These are phyloP conservation scores for Sandelia bainsii DNA, from an alignment of 2,797 vertebrate species.

Conservation along the genomic window DNA sequence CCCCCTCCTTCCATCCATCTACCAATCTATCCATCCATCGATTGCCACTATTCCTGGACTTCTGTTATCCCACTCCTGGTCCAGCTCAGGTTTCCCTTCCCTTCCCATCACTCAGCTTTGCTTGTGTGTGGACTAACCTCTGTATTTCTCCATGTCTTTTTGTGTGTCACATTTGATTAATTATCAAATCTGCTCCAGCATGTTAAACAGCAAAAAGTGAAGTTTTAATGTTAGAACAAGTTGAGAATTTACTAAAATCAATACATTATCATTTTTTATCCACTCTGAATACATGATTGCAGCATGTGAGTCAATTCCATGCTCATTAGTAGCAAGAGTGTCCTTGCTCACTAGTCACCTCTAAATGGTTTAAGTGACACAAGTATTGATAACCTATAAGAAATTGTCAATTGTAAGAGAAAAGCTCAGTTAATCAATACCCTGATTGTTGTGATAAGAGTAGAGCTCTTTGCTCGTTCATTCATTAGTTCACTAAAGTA, in stretches of 20 bases:
- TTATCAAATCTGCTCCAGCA: conserved; percentile 25
- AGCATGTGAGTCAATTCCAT: conserved; percentile 58
- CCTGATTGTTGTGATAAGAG: conserved; percentile 57
- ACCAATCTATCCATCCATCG: conserved; percentile 86
- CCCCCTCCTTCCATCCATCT: conserved; percentile 45
- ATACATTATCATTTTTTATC: conserved; percentile 31
- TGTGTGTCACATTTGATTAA: conserved; percentile 59
- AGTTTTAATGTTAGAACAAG: conserved; percentile 8
- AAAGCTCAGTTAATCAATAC: conserved; percentile 67
- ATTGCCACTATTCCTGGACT: conserved; percentile 96
- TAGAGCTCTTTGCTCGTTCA: conserved; percentile 33
- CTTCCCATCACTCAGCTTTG: conserved; percentile 75
- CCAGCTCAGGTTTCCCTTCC: conserved; percentile 79
- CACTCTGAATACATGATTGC: conserved; percentile 24
- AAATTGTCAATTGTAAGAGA: conserved; percentile 70
- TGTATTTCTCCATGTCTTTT: conserved; percentile 48
- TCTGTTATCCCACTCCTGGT: conserved; percentile 84
- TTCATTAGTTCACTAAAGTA: conserved; percentile 27
- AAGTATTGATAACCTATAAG: conserved; percentile 75
- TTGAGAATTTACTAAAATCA: conserved; percentile 14
- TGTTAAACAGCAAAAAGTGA: conserved; percentile 11
- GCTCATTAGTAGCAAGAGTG: conserved; percentile 64
- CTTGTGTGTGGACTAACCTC: conserved; percentile 40
- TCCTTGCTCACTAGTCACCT: conserved; percentile 67
- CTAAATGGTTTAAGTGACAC: conserved; percentile 69